Base-by-base conservation (phyloP, 1,140 invertebrate genomes). In the Drosophila nasuta region DNA sequence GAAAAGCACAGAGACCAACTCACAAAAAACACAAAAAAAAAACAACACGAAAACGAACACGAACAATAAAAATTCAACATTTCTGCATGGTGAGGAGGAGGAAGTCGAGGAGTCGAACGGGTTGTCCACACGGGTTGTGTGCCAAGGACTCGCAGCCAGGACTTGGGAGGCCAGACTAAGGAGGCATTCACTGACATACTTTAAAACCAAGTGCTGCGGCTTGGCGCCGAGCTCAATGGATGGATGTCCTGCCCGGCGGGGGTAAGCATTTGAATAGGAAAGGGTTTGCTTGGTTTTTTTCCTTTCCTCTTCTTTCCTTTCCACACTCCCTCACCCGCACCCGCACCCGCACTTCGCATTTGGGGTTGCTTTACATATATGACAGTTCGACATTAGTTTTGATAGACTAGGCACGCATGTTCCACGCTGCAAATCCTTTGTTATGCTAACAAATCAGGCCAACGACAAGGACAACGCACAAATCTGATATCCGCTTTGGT, bases 31-130 rank as follows among this genome's bases (percentile, higher is more conserved):
- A 25, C 20, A 25, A 3, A 25, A 25, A 25, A 25, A 25, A 25
- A 25, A 25, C 20, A 25, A 25, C 20, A 25, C 20, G 46, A 56
- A 59, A 51, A 62, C 28, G 57, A 58, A 89, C 85, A 89, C 81
- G 78, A 89, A 89, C 86, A 89, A 89, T 89, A 89, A 88, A 89
- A 88, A 89, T 89, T 89, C 57, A 81, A 90, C 81, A 89, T 79
- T 79, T 89, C 83, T 58, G 75, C 77, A 66, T 73, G 79, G 71
- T 71, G 63, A 69, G 64, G 69, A 80, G 62, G 69, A 80, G 62
- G 20, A 25, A 25, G 20, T 25, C 20, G 20, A 25, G 70, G 66
- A 72, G 67, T 64, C 60, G 59, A 73, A 72, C 74, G 63, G 68
- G 62, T 66, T 73, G 49, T 20, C n/a, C 17, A 30, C 33, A 8